Evolutionary conservation across 2,888 invertebrate genomes (phyloP).

Genomic region (Pheosia tremula): DNA sequence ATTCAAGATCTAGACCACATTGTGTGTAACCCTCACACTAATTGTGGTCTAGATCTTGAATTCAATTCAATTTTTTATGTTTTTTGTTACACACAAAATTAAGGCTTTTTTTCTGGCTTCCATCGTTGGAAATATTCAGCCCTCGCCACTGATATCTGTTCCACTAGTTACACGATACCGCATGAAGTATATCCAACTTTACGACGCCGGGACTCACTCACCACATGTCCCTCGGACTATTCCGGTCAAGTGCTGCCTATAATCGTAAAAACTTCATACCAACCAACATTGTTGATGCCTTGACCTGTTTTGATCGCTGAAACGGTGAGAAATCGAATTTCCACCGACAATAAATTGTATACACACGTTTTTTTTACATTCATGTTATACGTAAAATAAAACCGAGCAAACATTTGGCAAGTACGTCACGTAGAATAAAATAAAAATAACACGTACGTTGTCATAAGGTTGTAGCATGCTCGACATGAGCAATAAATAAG

Average conservation of each 20-base stretch:
- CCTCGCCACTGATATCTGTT: slow-evolving; percentile 13
- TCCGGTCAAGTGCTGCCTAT: slow-evolving; percentile 28
- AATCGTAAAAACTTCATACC: slow-evolving; percentile 27
- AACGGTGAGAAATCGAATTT: neutral
- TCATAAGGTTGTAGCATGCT: slow-evolving; percentile 6
- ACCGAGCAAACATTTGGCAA: slow-evolving; percentile 11
- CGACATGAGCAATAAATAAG: slow-evolving; percentile 20
- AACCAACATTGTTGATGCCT: neutral
- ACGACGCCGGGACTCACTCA: slow-evolving; percentile 27
- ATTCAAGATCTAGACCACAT: no score
- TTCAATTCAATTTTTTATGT: no score
- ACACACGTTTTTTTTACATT: no score
- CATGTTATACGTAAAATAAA: slow-evolving; percentile 9
- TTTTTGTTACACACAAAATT: no score
- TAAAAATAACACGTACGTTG: slow-evolving; percentile 14
- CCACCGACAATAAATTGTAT: no score
- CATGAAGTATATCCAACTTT: slow-evolving; percentile 26
- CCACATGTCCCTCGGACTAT: slow-evolving; percentile 27
- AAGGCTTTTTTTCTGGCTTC: no score
- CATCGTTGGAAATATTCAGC: no score
- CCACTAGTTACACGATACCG: slow-evolving; percentile 16
- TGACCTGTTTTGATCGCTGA: slow-evolving; percentile 4
- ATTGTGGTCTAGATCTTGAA: no score
- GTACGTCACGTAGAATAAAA: slow-evolving; percentile 13
- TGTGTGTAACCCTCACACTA: no score